Evolutionary conservation across 1,140 invertebrate species (phyloP), one percentile per base, ranked within the genome.

Genomic region (Sycophila sp.): DNA sequence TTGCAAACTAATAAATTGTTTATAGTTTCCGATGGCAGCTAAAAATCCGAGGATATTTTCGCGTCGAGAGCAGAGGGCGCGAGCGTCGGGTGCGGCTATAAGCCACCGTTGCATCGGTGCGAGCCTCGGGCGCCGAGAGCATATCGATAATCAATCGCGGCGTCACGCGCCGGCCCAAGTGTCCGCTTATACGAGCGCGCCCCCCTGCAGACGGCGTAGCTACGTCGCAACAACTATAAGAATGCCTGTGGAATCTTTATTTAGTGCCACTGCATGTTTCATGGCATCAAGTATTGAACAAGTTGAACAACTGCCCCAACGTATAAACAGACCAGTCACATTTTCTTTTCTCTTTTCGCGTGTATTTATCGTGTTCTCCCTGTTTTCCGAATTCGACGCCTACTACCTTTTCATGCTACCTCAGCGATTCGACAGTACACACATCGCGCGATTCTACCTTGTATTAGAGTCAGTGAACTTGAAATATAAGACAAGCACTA

Each of bases 181-280:
- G n/a, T 40, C 3, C 11, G n/a, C 38, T 1, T 15, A n/a, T n/a
- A n/a, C 6, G 38, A n/a, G 36, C 1, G 38, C 56, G 4, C 10
- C n/a, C n/a, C n/a, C n/a, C n/a, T n/a, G 38, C 45, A 26, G 1
- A 11, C 15, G 6, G 49, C 22, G n/a, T n/a, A 30, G 49, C 26
- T 49, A 13, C 2, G 10, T 5, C 34, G 36, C n/a, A n/a, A n/a
- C n/a, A 56, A 42, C 55, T 59, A 59, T 68, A 60, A 69, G 66
- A 69, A 69, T 69, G 56, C 53, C 45, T 19, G 45, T 5, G 19
- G 56, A 69, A 60, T 69, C 66, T 69, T 60, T 60, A 69, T 69
- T 60, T 69, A 68, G 66, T 36, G 34, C 30, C 36, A 51, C 17
- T 59, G 56, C 66, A 58, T 69, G 66, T 69, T 69, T 60, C 24